phyloP scores from a whole-genome alignment of 2,797 vertebrate genomes.

The Etheostoma nigrum region DNA sequence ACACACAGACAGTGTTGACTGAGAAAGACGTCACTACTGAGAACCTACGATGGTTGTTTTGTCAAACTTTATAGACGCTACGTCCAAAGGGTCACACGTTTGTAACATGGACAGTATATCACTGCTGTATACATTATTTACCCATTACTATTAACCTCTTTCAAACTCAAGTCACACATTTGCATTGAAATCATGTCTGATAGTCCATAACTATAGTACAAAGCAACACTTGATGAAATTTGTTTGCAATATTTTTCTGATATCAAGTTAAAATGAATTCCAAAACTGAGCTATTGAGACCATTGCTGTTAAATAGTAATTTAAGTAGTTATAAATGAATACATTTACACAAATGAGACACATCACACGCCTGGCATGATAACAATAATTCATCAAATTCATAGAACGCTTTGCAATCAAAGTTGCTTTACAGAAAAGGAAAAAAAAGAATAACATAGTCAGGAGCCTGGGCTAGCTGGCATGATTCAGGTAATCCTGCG shows the following conservation, averaged over 20 bases:
- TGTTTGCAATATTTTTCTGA: too few species aligned
- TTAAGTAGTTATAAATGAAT: not conserved
- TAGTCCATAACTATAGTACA: not conserved
- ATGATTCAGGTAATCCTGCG: too few species aligned
- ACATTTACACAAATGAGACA: not conserved
- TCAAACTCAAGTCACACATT: not conserved
- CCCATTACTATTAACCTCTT: too few species aligned
- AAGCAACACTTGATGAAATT: not conserved
- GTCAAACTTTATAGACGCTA: conserved; percentile 2
- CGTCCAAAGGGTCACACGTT: conserved; percentile 19
- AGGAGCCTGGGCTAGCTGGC: too few species aligned
- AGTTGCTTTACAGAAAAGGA: too few species aligned
- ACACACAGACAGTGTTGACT: conserved; percentile 50
- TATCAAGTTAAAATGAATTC: too few species aligned
- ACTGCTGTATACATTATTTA: too few species aligned
- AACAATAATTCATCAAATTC: too few species aligned
- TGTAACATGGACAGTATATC: not conserved
- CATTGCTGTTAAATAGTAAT: not conserved
- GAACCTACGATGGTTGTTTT: conserved; percentile 12
- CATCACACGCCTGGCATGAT: not conserved
- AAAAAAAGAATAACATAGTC: too few species aligned
- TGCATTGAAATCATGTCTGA: too few species aligned
- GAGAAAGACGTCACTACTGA: conserved; percentile 31
- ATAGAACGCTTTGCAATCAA: too few species aligned
- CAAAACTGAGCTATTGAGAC: too few species aligned